Conservation (phyloP, 2,113 vertebrate genomes). For the Prolemur simus region DNA sequence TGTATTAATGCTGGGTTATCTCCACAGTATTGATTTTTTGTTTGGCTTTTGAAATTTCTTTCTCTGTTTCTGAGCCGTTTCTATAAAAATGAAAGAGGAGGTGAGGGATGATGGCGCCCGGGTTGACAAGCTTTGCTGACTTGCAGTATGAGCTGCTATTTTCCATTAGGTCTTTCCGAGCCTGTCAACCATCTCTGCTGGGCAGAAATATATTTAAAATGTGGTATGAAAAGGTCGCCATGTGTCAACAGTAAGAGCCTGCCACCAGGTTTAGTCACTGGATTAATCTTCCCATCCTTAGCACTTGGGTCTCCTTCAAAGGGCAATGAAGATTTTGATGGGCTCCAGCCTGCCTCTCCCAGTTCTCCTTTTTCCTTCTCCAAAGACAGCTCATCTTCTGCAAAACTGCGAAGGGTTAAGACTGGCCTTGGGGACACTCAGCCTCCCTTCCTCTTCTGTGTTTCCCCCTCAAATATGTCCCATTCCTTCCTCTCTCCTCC, state of each 20-base stretch:
- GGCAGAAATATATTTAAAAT: conserved; percentile 61
- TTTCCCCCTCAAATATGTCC: neutral
- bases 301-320: neutral
- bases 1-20: conserved; percentile 33
- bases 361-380: neutral
- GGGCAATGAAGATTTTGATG: conserved; percentile 33
- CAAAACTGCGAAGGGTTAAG: fast-evolving
- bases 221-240: conserved; percentile 33
- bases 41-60: conserved; percentile 58
- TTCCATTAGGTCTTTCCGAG: conserved; percentile 45
- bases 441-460: neutral
- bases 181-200: conserved; percentile 5
- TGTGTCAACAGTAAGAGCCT: neutral
- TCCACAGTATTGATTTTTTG: conserved; percentile 64
- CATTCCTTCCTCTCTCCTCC: neutral
- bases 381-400: neutral
- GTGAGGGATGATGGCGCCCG: conserved; percentile 58
- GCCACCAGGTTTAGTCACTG: neutral
- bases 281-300: conserved; percentile 40
- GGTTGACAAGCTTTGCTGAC: conserved; percentile 50
- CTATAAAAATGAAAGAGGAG: conserved; percentile 66
- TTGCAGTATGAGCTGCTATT: conserved; percentile 23
- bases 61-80: neutral
- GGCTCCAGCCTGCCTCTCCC: neutral
- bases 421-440: neutral